Conservation (phyloP, 64 coral and sea anemone species). For the Montipora efflorescens region DNA sequence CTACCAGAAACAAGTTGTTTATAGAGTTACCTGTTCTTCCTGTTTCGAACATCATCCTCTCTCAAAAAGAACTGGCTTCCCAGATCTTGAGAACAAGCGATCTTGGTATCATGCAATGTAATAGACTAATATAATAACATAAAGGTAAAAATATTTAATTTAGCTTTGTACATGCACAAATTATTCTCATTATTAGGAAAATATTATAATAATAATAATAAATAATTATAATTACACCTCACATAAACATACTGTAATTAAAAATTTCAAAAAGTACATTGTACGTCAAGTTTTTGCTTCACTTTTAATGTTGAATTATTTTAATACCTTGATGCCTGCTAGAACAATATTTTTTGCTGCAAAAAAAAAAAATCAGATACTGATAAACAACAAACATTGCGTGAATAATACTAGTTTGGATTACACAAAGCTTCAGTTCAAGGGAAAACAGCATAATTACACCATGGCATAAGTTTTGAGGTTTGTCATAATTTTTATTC, state of each 20-base stretch:
- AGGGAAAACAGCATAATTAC: too few relatives aligned
- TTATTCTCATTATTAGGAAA: too few relatives aligned
- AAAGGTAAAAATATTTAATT: background rate
- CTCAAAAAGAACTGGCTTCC: conserved; percentile 89
- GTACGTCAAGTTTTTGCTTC: too few relatives aligned
- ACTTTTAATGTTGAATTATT: too few relatives aligned
- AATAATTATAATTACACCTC: too few relatives aligned
- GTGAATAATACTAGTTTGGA: background rate
- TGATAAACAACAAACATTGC: background rate
- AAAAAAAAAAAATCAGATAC: conserved; percentile 11
- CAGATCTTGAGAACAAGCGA: conserved; percentile 65
- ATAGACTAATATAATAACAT: conserved; percentile 73
- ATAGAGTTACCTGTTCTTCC: conserved; percentile 78
- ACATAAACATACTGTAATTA: too few relatives aligned
- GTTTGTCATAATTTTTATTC: too few relatives aligned
- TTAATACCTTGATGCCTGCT: conserved; percentile 92
- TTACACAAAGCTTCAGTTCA: too few relatives aligned
- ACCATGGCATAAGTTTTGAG: too few relatives aligned
- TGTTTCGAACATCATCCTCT: conserved; percentile 68
- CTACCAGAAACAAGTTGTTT: background rate
- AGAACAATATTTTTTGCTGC: conserved; percentile 94
- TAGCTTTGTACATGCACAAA: too few relatives aligned
- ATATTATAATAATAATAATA: too few relatives aligned
- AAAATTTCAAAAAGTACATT: too few relatives aligned
- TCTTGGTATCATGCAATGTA: conserved; percentile 81